Evolutionary conservation across 2,888 invertebrate species (phyloP).

Genomic region (Leptura quadrifasciata): DNA sequence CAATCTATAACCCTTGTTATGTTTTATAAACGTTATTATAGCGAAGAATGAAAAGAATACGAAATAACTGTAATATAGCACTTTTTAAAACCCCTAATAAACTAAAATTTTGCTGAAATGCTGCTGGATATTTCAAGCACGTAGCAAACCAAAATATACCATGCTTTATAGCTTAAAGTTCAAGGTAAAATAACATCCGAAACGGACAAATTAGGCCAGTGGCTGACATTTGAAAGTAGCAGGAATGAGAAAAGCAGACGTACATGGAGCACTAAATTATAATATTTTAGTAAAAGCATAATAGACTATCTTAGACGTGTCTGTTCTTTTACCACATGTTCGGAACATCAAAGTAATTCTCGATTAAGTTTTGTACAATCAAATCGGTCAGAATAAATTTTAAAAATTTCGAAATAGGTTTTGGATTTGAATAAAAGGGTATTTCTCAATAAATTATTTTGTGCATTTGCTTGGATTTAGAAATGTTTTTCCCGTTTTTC

Average conservation of each 20-base stretch:
- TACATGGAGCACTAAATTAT: not conserved
- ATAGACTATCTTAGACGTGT: too few relatives aligned
- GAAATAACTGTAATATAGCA: conserved; percentile 17
- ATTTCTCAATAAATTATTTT: too few relatives aligned
- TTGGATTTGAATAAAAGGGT: too few relatives aligned
- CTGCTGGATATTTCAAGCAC: conserved; percentile 31
- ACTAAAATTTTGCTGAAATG: conserved; percentile 33
- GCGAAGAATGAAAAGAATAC: conserved; percentile 7
- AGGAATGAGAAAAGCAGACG: conserved; percentile 24
- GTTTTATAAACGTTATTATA: conserved; percentile 5
- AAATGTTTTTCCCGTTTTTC: too few relatives aligned
- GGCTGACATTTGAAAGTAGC: conserved; percentile 43
- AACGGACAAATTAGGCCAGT: conserved; percentile 35
- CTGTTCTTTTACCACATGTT: too few relatives aligned
- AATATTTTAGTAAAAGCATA: too few relatives aligned
- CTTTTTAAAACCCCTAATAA: conserved; percentile 43
- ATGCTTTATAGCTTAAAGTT: conserved; percentile 43
- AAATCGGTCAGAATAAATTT: too few relatives aligned
- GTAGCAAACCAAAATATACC: conserved; percentile 41
- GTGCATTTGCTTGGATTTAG: too few relatives aligned
- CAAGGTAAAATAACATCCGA: conserved; percentile 36
- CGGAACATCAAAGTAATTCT: too few relatives aligned
- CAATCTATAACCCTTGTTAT: not conserved
- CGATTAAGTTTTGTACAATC: too few relatives aligned
- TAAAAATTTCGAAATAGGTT: too few relatives aligned